These are phyloP conservation scores for Pterocles burchelli DNA, from an alignment of 2,113 vertebrate genomes.

Conservation along the genomic window DNA sequence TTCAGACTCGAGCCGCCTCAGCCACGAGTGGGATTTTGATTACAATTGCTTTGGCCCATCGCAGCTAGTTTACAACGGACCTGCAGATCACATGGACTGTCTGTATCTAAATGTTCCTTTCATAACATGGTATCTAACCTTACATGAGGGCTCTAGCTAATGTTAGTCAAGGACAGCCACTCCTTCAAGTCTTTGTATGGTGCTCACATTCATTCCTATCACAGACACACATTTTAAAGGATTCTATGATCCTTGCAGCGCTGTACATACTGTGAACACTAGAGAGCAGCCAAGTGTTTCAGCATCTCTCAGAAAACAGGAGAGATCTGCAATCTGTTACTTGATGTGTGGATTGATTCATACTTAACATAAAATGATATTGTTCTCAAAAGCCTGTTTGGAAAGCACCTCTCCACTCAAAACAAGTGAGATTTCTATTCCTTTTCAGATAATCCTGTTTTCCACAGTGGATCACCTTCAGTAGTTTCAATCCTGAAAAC, in stretches of 20 bases:
- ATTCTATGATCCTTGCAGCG: neutral
- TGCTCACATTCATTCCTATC: neutral
- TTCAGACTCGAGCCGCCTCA: neutral
- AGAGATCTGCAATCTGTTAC: neutral
- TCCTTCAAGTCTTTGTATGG: neutral
- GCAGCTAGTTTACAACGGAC: neutral
- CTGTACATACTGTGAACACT: neutral
- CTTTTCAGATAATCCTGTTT: neutral
- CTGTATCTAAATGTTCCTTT: too few relatives aligned
- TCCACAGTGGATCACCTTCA: neutral
- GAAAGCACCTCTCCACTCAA: neutral
- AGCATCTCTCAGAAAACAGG: neutral
- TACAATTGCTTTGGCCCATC: accelerated
- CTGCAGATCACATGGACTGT: neutral
- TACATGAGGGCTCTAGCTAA: neutral
- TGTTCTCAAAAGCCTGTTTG: neutral
- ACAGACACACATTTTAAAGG: neutral
- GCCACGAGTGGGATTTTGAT: neutral
- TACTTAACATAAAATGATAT: neutral
- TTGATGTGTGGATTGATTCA: neutral
- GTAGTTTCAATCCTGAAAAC: neutral
- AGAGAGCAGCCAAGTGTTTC: conserved; percentile 50
- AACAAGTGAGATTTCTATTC: neutral
- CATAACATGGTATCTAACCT: too few relatives aligned
- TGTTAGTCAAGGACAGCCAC: neutral